Conservation (phyloP, 2,797 vertebrate genomes). For the Molossus molossus region DNA sequence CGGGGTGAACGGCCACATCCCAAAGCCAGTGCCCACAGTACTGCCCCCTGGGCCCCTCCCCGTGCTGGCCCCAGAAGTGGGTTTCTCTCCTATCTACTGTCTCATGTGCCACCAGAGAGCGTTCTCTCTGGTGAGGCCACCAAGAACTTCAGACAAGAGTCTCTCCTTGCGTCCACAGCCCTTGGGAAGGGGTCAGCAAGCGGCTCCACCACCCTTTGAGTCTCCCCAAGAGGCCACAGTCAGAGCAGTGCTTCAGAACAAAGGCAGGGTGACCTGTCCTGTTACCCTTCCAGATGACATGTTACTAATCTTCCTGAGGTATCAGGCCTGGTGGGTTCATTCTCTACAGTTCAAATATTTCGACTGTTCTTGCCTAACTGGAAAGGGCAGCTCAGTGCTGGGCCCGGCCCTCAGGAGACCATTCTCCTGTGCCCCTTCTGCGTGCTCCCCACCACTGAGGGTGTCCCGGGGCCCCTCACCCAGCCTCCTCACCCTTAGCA, state of each 20-base stretch:
- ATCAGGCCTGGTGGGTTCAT: background rate
- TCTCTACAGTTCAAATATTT: background rate
- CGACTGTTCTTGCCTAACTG: background rate
- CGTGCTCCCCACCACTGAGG: background rate
- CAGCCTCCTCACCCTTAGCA: background rate
- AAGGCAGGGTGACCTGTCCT: background rate
- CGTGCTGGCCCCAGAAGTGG: background rate
- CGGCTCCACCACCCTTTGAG: background rate
- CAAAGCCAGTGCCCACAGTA: background rate
- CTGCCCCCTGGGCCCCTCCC: background rate
- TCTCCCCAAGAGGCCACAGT: background rate
- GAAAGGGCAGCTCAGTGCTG: background rate
- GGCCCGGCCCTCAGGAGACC: background rate
- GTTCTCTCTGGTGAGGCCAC: background rate
- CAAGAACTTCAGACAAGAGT: background rate
- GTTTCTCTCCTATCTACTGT: background rate
- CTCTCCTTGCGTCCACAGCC: background rate
- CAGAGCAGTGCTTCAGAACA: background rate
- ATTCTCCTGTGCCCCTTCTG: background rate
- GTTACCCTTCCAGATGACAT: background rate
- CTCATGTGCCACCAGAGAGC: background rate
- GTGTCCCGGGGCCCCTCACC: background rate
- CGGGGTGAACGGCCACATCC: conserved; percentile 65
- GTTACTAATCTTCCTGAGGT: background rate
- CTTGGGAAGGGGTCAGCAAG: background rate